Percentiles rank a stretch among this genome's conserved stretches.
Conservation (phyloP, 2,888 invertebrate species). For the Zygaena filipendulae region DNA sequence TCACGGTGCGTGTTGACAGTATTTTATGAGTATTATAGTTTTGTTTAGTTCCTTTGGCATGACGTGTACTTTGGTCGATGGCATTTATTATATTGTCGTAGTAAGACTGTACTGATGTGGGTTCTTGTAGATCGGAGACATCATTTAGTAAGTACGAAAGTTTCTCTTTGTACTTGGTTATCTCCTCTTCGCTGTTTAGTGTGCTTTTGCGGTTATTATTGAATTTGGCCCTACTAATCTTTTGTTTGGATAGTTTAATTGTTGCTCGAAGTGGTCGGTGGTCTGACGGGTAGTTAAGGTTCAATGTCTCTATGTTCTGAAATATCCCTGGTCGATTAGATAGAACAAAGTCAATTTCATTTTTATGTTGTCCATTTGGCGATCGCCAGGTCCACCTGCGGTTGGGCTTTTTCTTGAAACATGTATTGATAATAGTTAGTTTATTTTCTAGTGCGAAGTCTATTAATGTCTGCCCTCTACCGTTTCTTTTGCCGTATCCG, state of each 20-base stretch:
- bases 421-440: slow-evolving; percentile 9
- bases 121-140: too few relatives aligned
- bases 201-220: slow-evolving; percentile 1
- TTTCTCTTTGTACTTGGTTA: slow-evolving; percentile 1
- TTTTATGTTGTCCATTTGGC: slow-evolving; percentile 2
- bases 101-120: slow-evolving; percentile 5
- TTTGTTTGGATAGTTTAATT: slow-evolving; percentile 2
- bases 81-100: slow-evolving; percentile 9
- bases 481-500: slow-evolving; percentile 8
- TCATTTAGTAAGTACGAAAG: too few relatives aligned
- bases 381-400: slow-evolving; percentile 3
- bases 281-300: slow-evolving; percentile 9
- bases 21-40: slow-evolving; percentile 7
- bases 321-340: slow-evolving; percentile 3
- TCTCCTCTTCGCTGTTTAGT: slow-evolving; percentile 6
- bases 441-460: slow-evolving; percentile 10
- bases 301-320: slow-evolving; percentile 6
- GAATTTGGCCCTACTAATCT: slow-evolving; percentile 6
- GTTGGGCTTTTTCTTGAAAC: slow-evolving; percentile 14
- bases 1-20: slow-evolving; percentile 3
- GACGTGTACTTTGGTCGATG: slow-evolving; percentile 4
- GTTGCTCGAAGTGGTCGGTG: slow-evolving; percentile 9
- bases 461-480: slow-evolving; percentile 8
- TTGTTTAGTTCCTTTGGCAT: neutral
- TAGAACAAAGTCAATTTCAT: slow-evolving; percentile 5